Evolutionary conservation across 2,797 vertebrate species (phyloP), one percentile per base, ranked within the genome.

Genomic region (Mareca penelope): DNA sequence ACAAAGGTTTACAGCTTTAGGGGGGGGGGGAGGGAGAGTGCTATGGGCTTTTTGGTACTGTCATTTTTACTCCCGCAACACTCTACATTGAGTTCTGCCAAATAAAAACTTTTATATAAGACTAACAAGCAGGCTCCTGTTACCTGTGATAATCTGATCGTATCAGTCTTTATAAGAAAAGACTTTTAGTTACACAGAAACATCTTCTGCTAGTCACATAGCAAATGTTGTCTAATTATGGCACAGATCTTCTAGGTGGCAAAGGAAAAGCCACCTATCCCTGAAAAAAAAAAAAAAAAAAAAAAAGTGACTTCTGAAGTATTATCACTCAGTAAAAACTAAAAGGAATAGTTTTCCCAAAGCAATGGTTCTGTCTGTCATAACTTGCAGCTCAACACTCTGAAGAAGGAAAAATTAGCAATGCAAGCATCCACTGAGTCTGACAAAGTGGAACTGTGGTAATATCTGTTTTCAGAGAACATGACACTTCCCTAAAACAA

Each of bases 201-300:
- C 39, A 85, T 65, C 10, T 44, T 24, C 63, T 96, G 60, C 26
- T 9, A 77, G 69, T 61, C 40, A 84, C 21, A 73, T 9, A 69
- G 56, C 26, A 76, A 88, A 82, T 24, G 28, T 68, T 94, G 76
- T 53, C 64, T 94, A 75, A 94, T 81, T 56, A 83, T 57, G 75
- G 46, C 79, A 53, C 40, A 96, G 55, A 70, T 57, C 71, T 87
- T 94, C 50, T 84, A 86, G 63, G 57, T 18, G 31, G 24, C 73
- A 95, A 88, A 84, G 29, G 57, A 80, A 82, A 82, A 88, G 31
- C 16, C 26, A 60, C 7, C 4, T 72, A 10, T 19, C 55, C 44
- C 42, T 71, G 33, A 80, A 87, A 94, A 92, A 84, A 9, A 1
- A 7, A 69, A 12, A 35, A 35, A 39, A 39, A 39, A 31, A 7